These are phyloP conservation scores for Lepeophtheirus salmonis DNA, from an alignment of 1,140 invertebrate species.

Conservation along the genomic window DNA sequence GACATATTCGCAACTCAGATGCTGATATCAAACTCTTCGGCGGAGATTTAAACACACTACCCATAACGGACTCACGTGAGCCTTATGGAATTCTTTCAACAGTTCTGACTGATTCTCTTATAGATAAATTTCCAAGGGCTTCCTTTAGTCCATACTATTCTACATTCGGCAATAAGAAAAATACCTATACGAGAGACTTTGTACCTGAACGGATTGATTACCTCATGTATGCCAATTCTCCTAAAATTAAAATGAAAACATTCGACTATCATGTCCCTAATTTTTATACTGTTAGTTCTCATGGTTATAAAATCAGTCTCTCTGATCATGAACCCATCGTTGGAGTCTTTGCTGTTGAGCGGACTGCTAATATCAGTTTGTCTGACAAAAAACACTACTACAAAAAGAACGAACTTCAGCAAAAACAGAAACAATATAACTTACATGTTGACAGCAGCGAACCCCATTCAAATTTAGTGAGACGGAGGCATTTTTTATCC, in stretches of 20 bases:
- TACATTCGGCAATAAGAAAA: conserved; percentile 15
- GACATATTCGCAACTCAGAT: conserved; percentile 5
- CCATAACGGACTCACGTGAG: background rate
- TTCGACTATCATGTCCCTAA: conserved; percentile 7
- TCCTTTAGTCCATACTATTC: conserved; percentile 13
- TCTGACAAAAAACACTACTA: background rate
- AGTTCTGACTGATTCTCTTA: conserved; percentile 5
- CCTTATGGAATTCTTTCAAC: conserved; percentile 13
- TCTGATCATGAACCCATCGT: conserved; percentile 7
- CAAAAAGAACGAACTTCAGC: background rate
- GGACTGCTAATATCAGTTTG: background rate
- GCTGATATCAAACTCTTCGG: conserved; percentile 17
- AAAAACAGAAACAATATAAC: background rate
- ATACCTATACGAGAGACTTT: conserved; percentile 14
- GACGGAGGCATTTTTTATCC: background rate
- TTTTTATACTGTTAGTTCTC: background rate
- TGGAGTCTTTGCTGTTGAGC: background rate
- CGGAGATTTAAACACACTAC: conserved; percentile 15
- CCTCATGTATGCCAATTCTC: conserved; percentile 15
- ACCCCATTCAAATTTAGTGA: background rate
- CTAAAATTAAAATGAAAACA: conserved; percentile 5
- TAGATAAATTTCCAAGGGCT: conserved; percentile 3
- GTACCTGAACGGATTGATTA: conserved; percentile 17
- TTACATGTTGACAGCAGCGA: background rate
- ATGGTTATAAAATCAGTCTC: background rate